Evolutionary conservation across 2,797 vertebrate genomes (phyloP), one percentile per base, ranked within the genome.

Genomic region (Lerista edwardsae): DNA sequence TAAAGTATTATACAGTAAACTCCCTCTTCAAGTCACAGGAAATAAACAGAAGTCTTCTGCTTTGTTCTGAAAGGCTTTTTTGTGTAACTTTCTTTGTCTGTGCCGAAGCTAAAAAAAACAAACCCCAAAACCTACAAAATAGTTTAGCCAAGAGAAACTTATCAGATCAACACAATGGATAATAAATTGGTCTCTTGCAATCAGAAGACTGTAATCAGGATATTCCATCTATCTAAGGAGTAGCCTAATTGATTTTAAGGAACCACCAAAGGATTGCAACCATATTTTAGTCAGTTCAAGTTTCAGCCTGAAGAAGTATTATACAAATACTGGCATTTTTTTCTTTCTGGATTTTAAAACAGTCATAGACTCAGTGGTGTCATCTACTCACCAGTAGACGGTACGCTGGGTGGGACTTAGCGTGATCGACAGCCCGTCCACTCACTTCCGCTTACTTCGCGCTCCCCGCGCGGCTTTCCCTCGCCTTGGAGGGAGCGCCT

Each of bases 1-100:
- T 95, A 95, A 94, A 93, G 93, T 94, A 93, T 94, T 95, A 94
- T 95, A 94, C 88, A 90, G 92, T 71, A 94, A 94, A 94, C 93
- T 93, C 90, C 79, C 86, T 84, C 90, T 94, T 90, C 94, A 93
- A 91, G 92, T 88, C 88, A 82, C 80, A 91, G 89, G 86, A 94
- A 94, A 94, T 91, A 94, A 94, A 91, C 86, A 90, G 86, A 90
- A 92, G 59, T 90, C 88, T 93, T 93, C 90, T 92, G 88, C 88
- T 90, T 93, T 90, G 89, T 86, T 92, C 90, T 90, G 85, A 91
- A 91, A 91, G 85, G 83, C 92, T 91, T 88, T 93, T 87, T 93
- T 88, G 47, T 87, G 83, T 83, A 89, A 0, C 2, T 91, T 90
- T 92, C 90, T 91, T 90, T 91, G 93, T 0, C 0, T 73, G 79